A percentile compares a stretch with the other conserved stretches of the same genome.
Evolutionary conservation across 2,888 invertebrate genomes (phyloP).

Genomic region (Sinotaia quadrata): DNA sequence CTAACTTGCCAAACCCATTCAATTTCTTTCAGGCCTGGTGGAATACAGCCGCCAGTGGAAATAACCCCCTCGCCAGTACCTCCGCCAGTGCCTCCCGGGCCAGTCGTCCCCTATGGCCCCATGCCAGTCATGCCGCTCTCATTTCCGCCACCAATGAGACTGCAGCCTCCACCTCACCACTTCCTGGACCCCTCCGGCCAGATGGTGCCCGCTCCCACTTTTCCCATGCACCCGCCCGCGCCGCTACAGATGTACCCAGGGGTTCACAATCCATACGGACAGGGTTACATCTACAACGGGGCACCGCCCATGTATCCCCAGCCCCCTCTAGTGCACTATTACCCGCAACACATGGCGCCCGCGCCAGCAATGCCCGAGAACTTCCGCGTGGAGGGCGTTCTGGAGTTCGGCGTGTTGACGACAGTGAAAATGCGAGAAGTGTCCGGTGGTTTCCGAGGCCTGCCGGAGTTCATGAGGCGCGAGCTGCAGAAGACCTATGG

Average conservation of each 20-base stretch:
- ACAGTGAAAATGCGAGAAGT: slow-evolving; percentile 37
- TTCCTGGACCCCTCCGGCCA: slow-evolving; percentile 6
- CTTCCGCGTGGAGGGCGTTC: slow-evolving; percentile 32
- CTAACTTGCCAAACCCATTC: no score
- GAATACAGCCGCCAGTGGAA: no score
- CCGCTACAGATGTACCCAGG: slow-evolving; percentile 29
- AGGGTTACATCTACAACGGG: neutral
- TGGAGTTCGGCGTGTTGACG: slow-evolving; percentile 40
- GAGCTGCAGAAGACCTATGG: slow-evolving; percentile 42
- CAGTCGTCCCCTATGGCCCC: no score
- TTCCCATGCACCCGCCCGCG: neutral
- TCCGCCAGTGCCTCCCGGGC: no score
- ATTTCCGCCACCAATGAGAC: neutral
- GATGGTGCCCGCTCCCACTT: slow-evolving; percentile 6
- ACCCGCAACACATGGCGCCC: slow-evolving; percentile 9
- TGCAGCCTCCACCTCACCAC: slow-evolving; percentile 3
- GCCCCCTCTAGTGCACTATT: slow-evolving; percentile 6
- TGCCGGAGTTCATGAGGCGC: slow-evolving; percentile 37
- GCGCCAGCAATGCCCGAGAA: slow-evolving; percentile 6
- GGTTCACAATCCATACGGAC: slow-evolving; percentile 25
- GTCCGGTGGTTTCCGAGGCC: slow-evolving; percentile 30
- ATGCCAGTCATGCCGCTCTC: neutral
- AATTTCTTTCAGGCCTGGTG: no score
- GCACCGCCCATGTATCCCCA: neutral
- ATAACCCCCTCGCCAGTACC: no score